These are phyloP conservation scores for Macrochelys suwanniensis DNA, from an alignment of 2,797 vertebrate species.

Conservation along the genomic window DNA sequence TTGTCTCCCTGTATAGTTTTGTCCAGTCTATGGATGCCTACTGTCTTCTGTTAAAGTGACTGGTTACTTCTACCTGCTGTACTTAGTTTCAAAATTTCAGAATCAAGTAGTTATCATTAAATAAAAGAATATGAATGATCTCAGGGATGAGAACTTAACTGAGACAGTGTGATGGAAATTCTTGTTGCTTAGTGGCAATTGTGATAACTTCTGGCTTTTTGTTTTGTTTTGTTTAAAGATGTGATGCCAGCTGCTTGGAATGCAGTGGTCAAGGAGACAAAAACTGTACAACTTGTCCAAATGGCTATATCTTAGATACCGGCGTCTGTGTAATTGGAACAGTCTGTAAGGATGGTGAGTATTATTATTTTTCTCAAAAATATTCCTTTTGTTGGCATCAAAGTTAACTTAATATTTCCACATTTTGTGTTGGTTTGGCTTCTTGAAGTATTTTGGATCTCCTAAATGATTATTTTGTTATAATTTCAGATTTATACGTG, in stretches of 20 bases:
- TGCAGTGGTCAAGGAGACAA: slow-evolving; percentile 94
- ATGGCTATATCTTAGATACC: slow-evolving; percentile 93
- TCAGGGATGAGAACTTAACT: background rate
- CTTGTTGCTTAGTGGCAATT: background rate
- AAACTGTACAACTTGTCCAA: slow-evolving; percentile 95
- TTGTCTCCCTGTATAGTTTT: background rate
- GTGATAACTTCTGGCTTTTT: background rate
- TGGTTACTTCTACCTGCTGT: background rate
- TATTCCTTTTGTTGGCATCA: background rate
- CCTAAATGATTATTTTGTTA: background rate
- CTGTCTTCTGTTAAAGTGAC: background rate
- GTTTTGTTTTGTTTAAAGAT: slow-evolving; percentile 81
- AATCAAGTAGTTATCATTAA: background rate
- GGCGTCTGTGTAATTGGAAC: slow-evolving; percentile 94
- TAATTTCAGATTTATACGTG: background rate
- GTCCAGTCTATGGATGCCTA: fast-evolving
- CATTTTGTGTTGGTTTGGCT: background rate
- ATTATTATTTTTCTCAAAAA: slow-evolving; percentile 13
- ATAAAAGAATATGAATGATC: background rate
- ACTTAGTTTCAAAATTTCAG: background rate
- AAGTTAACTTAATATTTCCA: background rate
- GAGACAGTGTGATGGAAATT: background rate
- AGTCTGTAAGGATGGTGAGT: slow-evolving; percentile 99
- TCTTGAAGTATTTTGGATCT: background rate
- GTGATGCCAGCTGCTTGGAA: slow-evolving; percentile 93